A percentile compares a stretch with the other conserved stretches of the same genome.
These are phyloP conservation scores for Yponomeuta malinellus DNA, from an alignment of 2,888 invertebrate genomes.

Conservation along the genomic window DNA sequence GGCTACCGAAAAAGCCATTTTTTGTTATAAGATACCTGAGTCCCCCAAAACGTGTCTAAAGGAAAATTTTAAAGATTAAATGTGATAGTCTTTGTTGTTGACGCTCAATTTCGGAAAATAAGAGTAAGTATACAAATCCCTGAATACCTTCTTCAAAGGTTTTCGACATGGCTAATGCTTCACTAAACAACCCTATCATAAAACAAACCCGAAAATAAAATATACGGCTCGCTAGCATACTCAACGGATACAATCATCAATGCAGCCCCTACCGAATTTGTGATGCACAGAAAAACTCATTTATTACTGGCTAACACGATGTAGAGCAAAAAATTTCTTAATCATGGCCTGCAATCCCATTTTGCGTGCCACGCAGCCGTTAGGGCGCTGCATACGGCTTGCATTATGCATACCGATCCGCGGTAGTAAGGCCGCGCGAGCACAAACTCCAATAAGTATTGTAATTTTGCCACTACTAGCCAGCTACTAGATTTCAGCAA, in stretches of 20 bases:
- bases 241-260: background rate
- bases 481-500: conserved; percentile 1
- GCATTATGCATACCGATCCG: conserved; percentile 31
- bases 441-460: background rate
- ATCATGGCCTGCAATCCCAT: conserved; percentile 22
- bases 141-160: background rate
- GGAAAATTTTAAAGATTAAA: conserved; percentile 11
- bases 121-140: background rate
- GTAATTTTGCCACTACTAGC: background rate
- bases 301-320: conserved; percentile 19
- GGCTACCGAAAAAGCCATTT: no score
- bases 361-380: conserved; percentile 34
- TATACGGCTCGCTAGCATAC: background rate
- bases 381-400: conserved; percentile 28
- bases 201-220: background rate
- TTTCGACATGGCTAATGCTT: background rate
- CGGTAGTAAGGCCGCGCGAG: conserved; percentile 3
- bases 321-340: conserved; percentile 28
- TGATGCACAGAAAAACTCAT: conserved; percentile 5
- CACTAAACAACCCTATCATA: background rate
- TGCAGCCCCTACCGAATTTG: background rate
- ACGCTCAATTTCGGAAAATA: background rate
- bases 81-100: background rate
- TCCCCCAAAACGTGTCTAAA: background rate
- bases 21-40: no score